A percentile compares a stretch with the other conserved stretches of the same genome.
Evolutionary conservation across 2,797 vertebrate genomes (phyloP).

Genomic region (Odontamblyopus rebecca): DNA sequence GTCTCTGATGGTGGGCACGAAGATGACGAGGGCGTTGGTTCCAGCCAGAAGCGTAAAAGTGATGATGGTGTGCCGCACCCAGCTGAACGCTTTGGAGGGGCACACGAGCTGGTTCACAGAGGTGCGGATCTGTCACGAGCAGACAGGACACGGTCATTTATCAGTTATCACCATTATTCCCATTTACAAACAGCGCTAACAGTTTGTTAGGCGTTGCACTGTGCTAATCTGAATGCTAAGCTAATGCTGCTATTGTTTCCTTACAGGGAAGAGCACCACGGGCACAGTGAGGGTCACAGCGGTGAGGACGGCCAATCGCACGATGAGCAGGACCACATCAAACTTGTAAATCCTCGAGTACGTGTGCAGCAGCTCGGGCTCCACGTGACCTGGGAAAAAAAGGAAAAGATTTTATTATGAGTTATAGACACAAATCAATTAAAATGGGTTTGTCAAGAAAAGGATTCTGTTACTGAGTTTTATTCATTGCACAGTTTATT

Average conservation of each 20-base stretch:
- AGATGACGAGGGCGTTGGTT: constrained; percentile 91
- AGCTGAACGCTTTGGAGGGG: constrained; percentile 86
- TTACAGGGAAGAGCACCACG: constrained; percentile 96
- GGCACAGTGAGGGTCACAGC: constrained; percentile 96
- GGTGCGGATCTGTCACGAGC: constrained; percentile 84
- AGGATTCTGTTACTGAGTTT: not conserved
- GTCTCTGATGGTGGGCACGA: constrained; percentile 91
- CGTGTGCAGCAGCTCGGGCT: constrained; percentile 92
- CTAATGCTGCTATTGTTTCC: constrained; percentile 36
- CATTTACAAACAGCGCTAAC: not conserved
- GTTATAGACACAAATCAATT: no score
- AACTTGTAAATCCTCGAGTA: constrained; percentile 82
- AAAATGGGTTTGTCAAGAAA: no score
- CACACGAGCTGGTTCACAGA: constrained; percentile 89
- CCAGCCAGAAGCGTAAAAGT: constrained; percentile 80
- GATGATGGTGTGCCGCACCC: constrained; percentile 88
- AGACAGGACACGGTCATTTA: not conserved
- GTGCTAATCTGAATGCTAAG: not conserved
- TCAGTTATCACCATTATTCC: not conserved
- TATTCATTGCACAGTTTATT: not conserved
- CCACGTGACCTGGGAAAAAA: constrained; percentile 73
- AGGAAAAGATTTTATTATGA: not conserved
- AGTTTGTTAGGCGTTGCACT: not conserved
- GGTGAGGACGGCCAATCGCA: constrained; percentile 91
- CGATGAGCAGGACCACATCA: constrained; percentile 88